Evolutionary conservation across 2,888 invertebrate genomes (phyloP), one percentile per base, ranked within the genome.

Genomic region (Branchinecta sandiegonensis): DNA sequence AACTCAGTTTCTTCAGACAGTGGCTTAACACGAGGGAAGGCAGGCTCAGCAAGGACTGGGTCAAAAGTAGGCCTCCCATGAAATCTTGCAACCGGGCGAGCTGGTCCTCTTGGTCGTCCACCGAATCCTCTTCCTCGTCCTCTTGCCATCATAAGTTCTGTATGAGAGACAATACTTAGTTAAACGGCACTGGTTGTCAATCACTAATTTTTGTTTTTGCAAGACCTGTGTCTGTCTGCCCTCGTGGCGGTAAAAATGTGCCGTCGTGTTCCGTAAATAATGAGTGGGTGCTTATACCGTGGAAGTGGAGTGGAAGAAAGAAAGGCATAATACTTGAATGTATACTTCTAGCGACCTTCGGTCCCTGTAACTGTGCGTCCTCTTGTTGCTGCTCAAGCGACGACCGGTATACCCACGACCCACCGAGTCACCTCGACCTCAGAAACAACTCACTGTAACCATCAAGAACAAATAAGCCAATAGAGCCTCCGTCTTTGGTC

Each of bases 11-110:
- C 96, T 75, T 95, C 95, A 0, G 87, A 83, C 0, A 84, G 83
- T 0, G 91, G 84, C 73, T 86, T 86, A 13, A 90, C 90, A 73
- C 90, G 83, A 0, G 93, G 94, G 76, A 96, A 96, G 1, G 88
- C 86, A 63, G 87, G 86, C 76, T 95, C 95, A 70, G 93, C 93
- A 48, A 92, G 79, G 2, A 89, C 87, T 70, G 91, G 80, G 76
- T 94, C 94, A 74, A 94, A 93, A 0, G 92, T 92, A 12, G 67
- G 67, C 46, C 67, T 47, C 11, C 48, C 37, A 47, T 48, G 47
- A 47, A 48, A 67, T 3, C 47, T 67, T 67, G 47, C 48, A 47
- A 67, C 48, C 23, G 48, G 47, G n/a, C 67, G n/a, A n/a, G 67
- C 48, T 46, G 67, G 48, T 48, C 47, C 68, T 17, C 69, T 67